These are phyloP conservation scores for Lerema accius DNA, from an alignment of 1,140 invertebrate genomes.

Conservation along the genomic window DNA sequence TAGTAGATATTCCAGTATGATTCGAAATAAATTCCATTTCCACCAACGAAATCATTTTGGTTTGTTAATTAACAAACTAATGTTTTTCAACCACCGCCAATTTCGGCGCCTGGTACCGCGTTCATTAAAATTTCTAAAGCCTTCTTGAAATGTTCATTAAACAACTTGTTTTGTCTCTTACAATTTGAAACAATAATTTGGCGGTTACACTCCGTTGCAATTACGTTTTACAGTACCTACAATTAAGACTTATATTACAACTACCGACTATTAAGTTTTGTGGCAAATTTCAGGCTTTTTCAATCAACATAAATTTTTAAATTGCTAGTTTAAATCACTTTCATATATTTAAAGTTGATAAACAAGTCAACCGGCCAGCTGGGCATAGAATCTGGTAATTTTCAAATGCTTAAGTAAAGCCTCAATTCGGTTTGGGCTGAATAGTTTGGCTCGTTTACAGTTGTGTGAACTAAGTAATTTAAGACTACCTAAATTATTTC, in stretches of 20 bases:
- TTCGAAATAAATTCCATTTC: constrained; percentile 17
- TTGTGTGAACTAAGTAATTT: too few relatives aligned
- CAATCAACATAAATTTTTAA: too few relatives aligned
- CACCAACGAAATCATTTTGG: constrained; percentile 31
- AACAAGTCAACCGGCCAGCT: too few relatives aligned
- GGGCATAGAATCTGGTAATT: too few relatives aligned
- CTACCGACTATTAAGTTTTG: too few relatives aligned
- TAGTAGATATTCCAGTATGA: not conserved
- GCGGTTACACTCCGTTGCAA: constrained; percentile 12
- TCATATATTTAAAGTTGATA: too few relatives aligned
- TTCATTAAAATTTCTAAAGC: constrained; percentile 35
- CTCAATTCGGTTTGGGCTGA: too few relatives aligned
- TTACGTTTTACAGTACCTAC: constrained; percentile 16
- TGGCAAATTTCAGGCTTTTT: too few relatives aligned
- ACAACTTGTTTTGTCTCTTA: constrained; percentile 29
- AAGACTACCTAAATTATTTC: too few relatives aligned
- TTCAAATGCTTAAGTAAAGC: too few relatives aligned
- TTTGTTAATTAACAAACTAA: constrained; percentile 34
- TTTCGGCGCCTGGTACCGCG: constrained; percentile 33
- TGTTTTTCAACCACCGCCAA: constrained; percentile 30
- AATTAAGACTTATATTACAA: constrained; percentile 19
- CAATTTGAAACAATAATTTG: constrained; percentile 34
- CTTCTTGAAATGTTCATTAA: constrained; percentile 35
- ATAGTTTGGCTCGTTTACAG: too few relatives aligned
- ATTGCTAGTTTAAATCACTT: too few relatives aligned